Evolutionary conservation across 2,113 vertebrate genomes (phyloP).

Genomic region (Oryzias melastigma): DNA sequence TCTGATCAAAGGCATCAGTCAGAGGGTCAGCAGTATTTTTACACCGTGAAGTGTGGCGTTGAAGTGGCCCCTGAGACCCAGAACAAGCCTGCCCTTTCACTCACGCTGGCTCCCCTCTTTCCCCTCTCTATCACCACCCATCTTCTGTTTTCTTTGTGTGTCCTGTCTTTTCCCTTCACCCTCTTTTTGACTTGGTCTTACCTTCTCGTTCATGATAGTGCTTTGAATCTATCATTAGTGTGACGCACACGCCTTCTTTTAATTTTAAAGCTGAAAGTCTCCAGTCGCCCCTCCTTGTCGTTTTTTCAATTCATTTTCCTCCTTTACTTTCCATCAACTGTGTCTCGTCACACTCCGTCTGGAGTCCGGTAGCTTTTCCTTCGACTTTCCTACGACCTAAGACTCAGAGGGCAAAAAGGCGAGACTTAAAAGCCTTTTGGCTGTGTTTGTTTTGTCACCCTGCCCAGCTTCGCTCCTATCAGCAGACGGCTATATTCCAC

Average conservation of each 20-base stretch:
- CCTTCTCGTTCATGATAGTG: too few relatives aligned
- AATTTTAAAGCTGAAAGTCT: too few relatives aligned
- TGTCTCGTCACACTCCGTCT: constrained; percentile 56
- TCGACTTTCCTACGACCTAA: neutral
- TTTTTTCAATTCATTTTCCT: neutral
- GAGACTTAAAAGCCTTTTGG: constrained; percentile 55
- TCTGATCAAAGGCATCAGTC: constrained; percentile 53
- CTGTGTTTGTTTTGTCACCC: constrained; percentile 73
- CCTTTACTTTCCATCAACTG: constrained; percentile 24
- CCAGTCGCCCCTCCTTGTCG: too few relatives aligned
- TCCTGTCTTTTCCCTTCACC: constrained; percentile 30
- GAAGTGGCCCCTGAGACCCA: constrained; percentile 63
- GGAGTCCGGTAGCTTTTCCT: constrained; percentile 62
- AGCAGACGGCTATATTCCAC: constrained; percentile 49
- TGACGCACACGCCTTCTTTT: too few relatives aligned
- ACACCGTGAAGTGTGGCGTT: constrained; percentile 61
- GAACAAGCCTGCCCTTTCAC: constrained; percentile 59
- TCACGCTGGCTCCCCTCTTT: constrained; percentile 30
- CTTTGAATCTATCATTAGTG: too few relatives aligned
- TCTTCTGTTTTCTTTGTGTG: neutral
- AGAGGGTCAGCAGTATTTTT: constrained; percentile 66
- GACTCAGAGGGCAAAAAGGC: constrained; percentile 40
- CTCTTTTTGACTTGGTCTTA: constrained; percentile 33
- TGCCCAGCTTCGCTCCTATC: constrained; percentile 48
- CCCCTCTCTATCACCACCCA: constrained; percentile 1